These are phyloP conservation scores for Octodon degus DNA, from an alignment of 2,113 vertebrate genomes.

Conservation along the genomic window DNA sequence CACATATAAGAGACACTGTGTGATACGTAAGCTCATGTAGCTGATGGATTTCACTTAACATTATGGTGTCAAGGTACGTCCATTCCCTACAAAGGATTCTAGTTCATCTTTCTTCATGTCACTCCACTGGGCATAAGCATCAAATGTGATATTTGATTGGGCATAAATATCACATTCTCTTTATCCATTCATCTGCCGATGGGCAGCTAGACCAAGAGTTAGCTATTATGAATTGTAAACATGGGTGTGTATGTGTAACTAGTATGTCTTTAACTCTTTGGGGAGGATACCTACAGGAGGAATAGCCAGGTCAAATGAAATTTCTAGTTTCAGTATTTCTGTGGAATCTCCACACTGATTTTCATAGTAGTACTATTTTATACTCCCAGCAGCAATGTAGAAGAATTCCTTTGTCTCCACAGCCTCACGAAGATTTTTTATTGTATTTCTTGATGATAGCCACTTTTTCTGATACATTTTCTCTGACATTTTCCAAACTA, in stretches of 20 bases:
- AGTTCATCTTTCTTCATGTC: neutral
- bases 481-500: neutral
- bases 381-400: neutral
- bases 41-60: neutral
- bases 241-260: neutral
- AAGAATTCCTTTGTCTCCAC: neutral
- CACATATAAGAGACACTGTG: neutral
- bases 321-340: neutral
- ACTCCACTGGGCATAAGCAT: neutral
- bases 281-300: too few relatives aligned
- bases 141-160: too few relatives aligned
- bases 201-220: neutral
- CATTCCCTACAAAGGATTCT: neutral
- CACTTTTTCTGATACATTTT: constrained; percentile 16
- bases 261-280: neutral
- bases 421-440: neutral
- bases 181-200: neutral
- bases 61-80: neutral
- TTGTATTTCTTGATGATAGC: neutral
- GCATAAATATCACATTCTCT: neutral
- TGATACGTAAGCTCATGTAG: neutral
- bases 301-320: neutral
- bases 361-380: neutral
- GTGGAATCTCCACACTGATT: neutral
- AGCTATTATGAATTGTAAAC: neutral